These are phyloP conservation scores for Polymixis flavicincta DNA, from an alignment of 2,888 invertebrate species.

Conservation along the genomic window DNA sequence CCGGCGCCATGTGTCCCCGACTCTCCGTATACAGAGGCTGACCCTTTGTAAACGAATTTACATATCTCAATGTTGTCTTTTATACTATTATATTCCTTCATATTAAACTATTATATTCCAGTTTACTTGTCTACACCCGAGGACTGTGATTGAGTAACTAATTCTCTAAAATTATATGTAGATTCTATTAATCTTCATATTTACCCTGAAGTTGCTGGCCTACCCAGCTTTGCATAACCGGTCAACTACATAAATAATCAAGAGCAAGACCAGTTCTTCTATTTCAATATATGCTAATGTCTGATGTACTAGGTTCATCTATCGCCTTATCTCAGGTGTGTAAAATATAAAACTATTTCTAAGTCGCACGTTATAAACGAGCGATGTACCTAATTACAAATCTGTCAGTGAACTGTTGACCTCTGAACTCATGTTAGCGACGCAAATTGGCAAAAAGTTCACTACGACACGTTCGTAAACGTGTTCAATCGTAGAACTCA, in stretches of 20 bases:
- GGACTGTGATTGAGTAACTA: slow-evolving; percentile 18
- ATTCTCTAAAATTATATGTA: slow-evolving; percentile 22
- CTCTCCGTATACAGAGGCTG: not conserved
- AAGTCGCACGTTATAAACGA: slow-evolving; percentile 21
- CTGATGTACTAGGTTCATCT: slow-evolving; percentile 5
- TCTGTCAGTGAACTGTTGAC: slow-evolving; percentile 51
- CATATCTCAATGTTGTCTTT: slow-evolving; percentile 7
- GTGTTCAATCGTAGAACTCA: slow-evolving; percentile 37
- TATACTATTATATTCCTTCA: not conserved
- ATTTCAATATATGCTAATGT: slow-evolving; percentile 38
- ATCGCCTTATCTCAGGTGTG: not conserved
- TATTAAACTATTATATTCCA: slow-evolving; percentile 3
- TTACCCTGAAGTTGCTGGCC: slow-evolving; percentile 11
- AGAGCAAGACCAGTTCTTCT: slow-evolving; percentile 34
- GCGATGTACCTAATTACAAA: slow-evolving; percentile 37
- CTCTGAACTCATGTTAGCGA: slow-evolving; percentile 43
- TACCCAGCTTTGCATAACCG: slow-evolving; percentile 38
- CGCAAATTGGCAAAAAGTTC: slow-evolving; percentile 59
- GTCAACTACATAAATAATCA: slow-evolving; percentile 21
- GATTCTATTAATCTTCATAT: slow-evolving; percentile 30
- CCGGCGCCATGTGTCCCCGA: slow-evolving; percentile 2
- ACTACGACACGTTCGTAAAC: slow-evolving; percentile 42
- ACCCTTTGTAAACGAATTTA: slow-evolving; percentile 27
- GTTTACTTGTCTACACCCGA: slow-evolving; percentile 1
- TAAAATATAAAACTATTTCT: slow-evolving; percentile 5